Conservation (phyloP, 2,888 invertebrate genomes). For the Epistrophe grossulariae region DNA sequence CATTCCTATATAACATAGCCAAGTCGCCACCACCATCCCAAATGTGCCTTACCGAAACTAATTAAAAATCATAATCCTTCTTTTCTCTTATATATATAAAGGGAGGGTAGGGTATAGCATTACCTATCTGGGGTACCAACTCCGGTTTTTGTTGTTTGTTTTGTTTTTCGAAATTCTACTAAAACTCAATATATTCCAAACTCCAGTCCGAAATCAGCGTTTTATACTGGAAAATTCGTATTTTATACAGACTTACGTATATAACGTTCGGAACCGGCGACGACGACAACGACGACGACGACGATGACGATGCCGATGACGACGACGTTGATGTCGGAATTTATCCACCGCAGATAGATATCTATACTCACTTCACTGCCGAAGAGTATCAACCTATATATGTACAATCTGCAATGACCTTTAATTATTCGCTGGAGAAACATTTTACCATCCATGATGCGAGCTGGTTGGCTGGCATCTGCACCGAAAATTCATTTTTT, state of each 20-base stretch:
- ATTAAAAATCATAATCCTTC: constrained; percentile 72
- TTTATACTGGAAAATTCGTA: constrained; percentile 44
- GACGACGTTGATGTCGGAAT: constrained; percentile 28
- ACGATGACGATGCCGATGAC: no score
- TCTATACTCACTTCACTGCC: constrained; percentile 10
- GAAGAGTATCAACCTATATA: constrained; percentile 17
- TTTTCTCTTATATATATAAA: constrained; percentile 20
- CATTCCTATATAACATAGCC: background rate
- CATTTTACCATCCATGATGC: constrained; percentile 37
- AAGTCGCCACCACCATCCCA: background rate
- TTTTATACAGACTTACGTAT: background rate
- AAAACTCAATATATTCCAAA: constrained; percentile 53
- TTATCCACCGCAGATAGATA: constrained; percentile 44
- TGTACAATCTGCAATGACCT: constrained; percentile 66
- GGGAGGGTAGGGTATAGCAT: background rate
- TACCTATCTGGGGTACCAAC: constrained; percentile 7
- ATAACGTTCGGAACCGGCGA: constrained; percentile 3
- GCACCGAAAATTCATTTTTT: constrained; percentile 46
- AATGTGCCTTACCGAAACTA: constrained; percentile 51
- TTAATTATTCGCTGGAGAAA: constrained; percentile 72
- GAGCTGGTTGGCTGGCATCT: constrained; percentile 36
- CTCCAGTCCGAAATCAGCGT: constrained; percentile 54
- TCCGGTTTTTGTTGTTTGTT: constrained; percentile 12
- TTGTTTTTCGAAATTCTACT: constrained; percentile 31
- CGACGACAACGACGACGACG: constrained; percentile 1